phyloP scores from a whole-genome alignment of 2,888 invertebrate genomes.

The Apamea monoglypha region DNA sequence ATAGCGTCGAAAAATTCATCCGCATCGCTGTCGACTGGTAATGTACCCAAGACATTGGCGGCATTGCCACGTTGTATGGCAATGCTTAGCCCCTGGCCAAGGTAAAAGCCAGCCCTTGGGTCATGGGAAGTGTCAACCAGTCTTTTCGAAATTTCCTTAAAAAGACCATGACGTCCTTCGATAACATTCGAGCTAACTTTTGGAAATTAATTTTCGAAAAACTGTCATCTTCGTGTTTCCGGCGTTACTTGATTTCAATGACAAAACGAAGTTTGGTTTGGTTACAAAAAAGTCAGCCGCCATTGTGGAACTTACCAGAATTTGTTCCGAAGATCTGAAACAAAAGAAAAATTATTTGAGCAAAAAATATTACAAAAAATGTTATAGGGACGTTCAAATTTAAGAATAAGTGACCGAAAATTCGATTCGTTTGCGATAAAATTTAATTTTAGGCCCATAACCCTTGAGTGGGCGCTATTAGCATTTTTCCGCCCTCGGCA shows the following conservation, averaged over 20 bases:
- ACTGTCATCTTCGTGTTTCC: background rate
- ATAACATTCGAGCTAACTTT: conserved; percentile 21
- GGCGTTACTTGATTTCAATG: conserved; percentile 33
- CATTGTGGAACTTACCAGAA: conserved; percentile 40
- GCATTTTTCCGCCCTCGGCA: background rate
- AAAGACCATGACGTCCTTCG: background rate
- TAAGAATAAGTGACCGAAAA: background rate
- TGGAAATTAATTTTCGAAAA: conserved; percentile 21
- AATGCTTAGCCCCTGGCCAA: too few species aligned
- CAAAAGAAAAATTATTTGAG: conserved; percentile 27
- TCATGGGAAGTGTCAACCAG: too few species aligned
- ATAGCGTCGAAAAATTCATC: too few species aligned
- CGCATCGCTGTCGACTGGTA: too few species aligned
- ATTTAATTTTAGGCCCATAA: background rate
- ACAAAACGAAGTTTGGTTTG: conserved; percentile 19
- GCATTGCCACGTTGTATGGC: too few species aligned
- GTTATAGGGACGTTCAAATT: background rate
- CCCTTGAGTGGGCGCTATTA: background rate
- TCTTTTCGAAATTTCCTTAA: too few species aligned
- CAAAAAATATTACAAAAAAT: background rate
- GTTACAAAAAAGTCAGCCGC: conserved; percentile 1
- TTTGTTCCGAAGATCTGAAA: conserved; percentile 41
- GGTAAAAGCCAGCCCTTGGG: too few species aligned
- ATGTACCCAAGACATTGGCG: too few species aligned
- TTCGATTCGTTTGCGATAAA: background rate